Conservation (phyloP, 2,888 invertebrate genomes). For the Pristionchus exspectatus region DNA sequence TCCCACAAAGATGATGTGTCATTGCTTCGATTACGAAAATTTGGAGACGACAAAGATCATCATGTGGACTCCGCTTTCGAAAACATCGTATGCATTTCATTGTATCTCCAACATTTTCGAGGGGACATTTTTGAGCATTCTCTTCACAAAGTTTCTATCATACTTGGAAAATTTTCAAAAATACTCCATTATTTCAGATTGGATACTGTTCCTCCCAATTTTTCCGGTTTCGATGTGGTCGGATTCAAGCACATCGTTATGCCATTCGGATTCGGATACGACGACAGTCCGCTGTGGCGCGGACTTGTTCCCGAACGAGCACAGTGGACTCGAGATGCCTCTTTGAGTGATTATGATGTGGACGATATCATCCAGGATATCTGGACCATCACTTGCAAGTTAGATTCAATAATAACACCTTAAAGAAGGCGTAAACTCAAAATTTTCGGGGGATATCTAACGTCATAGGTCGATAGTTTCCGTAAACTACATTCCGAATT, state of each 20-base stretch:
- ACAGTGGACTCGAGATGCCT: neutral
- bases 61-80: conserved; percentile 9
- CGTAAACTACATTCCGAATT: too few species aligned
- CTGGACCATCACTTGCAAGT: conserved; percentile 39
- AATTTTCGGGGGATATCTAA: too few species aligned
- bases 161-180: too few species aligned
- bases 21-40: neutral
- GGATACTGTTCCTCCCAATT: neutral
- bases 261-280: conserved; percentile 36
- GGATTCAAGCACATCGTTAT: conserved; percentile 19
- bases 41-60: neutral
- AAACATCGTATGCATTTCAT: neutral
- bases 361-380: neutral
- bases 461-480: too few species aligned
- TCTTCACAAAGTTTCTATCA: too few species aligned
- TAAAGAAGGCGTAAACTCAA: too few species aligned
- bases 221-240: neutral
- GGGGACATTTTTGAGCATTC: too few species aligned
- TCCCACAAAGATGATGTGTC: neutral
- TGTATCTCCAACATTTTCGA: too few species aligned
- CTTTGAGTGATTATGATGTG: neutral
- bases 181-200: too few species aligned
- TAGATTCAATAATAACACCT: neutral
- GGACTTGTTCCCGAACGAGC: neutral
- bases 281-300: conserved; percentile 27